These are phyloP conservation scores for Acronicta aceris DNA, from an alignment of 2,888 invertebrate species.

Conservation along the genomic window DNA sequence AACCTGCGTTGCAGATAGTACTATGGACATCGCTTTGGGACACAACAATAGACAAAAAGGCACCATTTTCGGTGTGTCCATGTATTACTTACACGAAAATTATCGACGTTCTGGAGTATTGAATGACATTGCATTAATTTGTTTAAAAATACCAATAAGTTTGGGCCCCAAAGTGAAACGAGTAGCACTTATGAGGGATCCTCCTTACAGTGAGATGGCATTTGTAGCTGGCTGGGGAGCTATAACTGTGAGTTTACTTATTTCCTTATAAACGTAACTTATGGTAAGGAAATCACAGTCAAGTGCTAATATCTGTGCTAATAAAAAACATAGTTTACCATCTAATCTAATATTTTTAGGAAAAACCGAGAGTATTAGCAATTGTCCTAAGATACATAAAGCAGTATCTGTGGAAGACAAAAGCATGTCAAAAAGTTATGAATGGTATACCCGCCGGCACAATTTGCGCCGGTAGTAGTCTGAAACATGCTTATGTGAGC, in stretches of 20 bases:
- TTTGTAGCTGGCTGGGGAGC: slow-evolving; percentile 56
- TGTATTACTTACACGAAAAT: slow-evolving; percentile 29
- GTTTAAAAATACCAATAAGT: slow-evolving; percentile 13
- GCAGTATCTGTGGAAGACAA: slow-evolving; percentile 26
- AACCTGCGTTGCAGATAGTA: background rate
- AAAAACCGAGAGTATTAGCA: background rate
- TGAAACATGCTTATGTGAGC: background rate
- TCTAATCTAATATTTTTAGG: slow-evolving; percentile 9
- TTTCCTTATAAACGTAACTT: no score
- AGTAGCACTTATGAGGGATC: slow-evolving; percentile 47
- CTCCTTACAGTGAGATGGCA: slow-evolving; percentile 34
- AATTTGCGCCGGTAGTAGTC: slow-evolving; percentile 2
- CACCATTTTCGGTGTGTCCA: background rate
- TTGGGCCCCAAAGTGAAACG: slow-evolving; percentile 40
- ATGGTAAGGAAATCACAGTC: no score
- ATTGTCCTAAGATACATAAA: slow-evolving; percentile 20
- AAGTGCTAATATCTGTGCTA: no score
- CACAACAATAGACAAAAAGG: slow-evolving; percentile 24
- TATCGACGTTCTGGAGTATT: accelerated
- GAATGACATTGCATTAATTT: slow-evolving; percentile 54
- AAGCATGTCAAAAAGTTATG: slow-evolving; percentile 14
- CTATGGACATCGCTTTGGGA: slow-evolving; percentile 36
- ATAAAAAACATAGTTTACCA: background rate
- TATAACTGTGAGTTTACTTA: slow-evolving; percentile 14
- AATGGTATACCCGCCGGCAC: slow-evolving; percentile 24